Percentiles rank a stretch among this genome's conserved stretches.
Conservation (phyloP, 2,113 vertebrate genomes). For the Callipepla squamata region DNA sequence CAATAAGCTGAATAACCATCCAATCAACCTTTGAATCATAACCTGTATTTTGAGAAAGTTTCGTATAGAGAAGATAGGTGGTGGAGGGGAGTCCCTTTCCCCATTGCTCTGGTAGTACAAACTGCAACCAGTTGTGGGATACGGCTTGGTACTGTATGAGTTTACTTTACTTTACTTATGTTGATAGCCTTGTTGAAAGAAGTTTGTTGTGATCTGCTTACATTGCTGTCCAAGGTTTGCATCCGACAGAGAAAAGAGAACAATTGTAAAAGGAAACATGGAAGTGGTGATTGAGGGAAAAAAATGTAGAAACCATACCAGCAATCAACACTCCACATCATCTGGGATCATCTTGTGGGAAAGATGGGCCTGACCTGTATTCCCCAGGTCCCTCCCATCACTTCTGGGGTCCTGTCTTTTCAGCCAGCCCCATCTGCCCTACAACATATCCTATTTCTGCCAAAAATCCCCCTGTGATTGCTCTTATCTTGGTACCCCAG, state of each 20-base stretch:
- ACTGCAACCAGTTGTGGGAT: neutral
- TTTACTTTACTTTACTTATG: neutral
- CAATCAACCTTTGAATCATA: neutral
- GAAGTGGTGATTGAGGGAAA: neutral
- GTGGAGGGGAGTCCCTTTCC: neutral
- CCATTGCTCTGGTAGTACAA: neutral
- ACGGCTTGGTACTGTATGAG: neutral
- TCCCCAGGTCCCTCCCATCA: neutral
- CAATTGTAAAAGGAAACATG: neutral
- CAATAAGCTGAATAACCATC: neutral
- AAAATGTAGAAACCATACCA: neutral
- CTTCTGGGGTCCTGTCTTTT: neutral
- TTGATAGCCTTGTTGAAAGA: neutral
- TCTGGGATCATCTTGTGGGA: neutral
- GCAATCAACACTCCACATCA: rapidly evolving
- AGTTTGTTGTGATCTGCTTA: neutral
- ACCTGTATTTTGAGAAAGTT: neutral
- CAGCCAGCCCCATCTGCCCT: no score
- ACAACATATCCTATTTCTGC: neutral
- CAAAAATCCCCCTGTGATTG: rapidly evolving
- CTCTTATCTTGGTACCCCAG: neutral
- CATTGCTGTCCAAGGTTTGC: neutral
- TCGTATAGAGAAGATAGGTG: neutral
- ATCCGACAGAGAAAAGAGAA: rapidly evolving
- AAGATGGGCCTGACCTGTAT: neutral